Evolutionary conservation across 1,140 invertebrate genomes (phyloP), one percentile per base, ranked within the genome.

Genomic region (Drosophila leontia): DNA sequence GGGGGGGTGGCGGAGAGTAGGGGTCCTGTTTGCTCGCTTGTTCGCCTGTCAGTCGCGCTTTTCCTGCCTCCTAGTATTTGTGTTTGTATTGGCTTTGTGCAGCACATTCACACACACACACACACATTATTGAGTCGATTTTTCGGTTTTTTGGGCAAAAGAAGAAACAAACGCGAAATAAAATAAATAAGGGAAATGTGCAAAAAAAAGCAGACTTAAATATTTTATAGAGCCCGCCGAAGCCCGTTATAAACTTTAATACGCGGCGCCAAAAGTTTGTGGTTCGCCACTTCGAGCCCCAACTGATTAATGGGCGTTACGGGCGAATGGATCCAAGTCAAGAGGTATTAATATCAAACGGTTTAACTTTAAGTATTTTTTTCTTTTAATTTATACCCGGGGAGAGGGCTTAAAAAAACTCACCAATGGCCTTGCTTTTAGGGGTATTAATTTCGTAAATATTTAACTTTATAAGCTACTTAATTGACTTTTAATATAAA

Each of bases 101-200:
- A 55, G 41, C 50, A 11, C 44, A 7, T 3, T 5, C 34, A 13
- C 45, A 37, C 58, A 17, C n/a, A 1, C 9, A 34, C 48, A 17
- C 13, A 19, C 78, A 75, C 75, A 86, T 86, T 82, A 82, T 82
- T 76, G 79, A 86, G 71, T 82, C 83, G 79, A 82, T 86, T 86
- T 86, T 86, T 82, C 82, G 83, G 83, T 86, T 86, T 86, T 86
- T 86, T 69, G 70, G 67, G 45, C 67, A 76, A 72, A 85, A 41
- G 53, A 26, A 86, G 78, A 59, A 64, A 61, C 78, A 71, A 34
- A 34, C 42, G 69, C 32, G 71, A 45, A 50, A 68, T 51, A 61
- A 59, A 80, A 80, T 84, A 62, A 74, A 61, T 69, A 55, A 17
- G 44, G 45, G 35, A 65, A 39, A 55, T 59, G 55, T 51, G 41